Evolutionary conservation across 2,888 invertebrate genomes (phyloP).

Genomic region (Ariolimax columbianus): DNA sequence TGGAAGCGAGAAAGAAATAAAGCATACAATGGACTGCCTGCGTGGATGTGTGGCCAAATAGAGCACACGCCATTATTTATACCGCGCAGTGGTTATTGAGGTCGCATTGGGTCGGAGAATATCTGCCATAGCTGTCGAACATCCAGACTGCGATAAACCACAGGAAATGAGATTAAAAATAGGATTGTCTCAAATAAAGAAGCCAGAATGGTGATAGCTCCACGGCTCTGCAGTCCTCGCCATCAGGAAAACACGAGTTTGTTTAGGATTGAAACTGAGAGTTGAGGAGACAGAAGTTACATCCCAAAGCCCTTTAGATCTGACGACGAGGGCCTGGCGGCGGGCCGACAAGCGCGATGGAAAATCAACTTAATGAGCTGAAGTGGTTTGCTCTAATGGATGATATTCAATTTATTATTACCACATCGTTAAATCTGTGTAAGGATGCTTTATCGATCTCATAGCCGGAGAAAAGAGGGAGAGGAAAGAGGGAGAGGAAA

Average conservation of each 20-base stretch:
- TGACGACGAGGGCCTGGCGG: too few relatives aligned
- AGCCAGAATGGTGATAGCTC: neutral
- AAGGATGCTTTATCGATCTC: neutral
- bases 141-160: neutral
- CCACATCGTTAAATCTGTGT: neutral
- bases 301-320: too few relatives aligned
- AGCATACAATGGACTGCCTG: neutral
- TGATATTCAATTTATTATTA: neutral
- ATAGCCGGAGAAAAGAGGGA: neutral
- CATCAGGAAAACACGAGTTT: too few relatives aligned
- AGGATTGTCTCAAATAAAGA: neutral
- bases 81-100: neutral
- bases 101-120: neutral
- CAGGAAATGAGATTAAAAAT: neutral
- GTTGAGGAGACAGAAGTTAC: too few relatives aligned
- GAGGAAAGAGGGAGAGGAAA: neutral
- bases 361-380: neutral
- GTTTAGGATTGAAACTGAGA: too few relatives aligned
- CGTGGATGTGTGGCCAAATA: neutral
- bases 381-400: neutral
- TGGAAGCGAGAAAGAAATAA: neutral
- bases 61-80: neutral
- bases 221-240: neutral
- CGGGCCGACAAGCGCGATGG: neutral
- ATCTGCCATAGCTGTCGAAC: neutral